Evolutionary conservation across 2,113 vertebrate genomes (phyloP), one percentile per base, ranked within the genome.

Genomic region (Pampusana beccarii): DNA sequence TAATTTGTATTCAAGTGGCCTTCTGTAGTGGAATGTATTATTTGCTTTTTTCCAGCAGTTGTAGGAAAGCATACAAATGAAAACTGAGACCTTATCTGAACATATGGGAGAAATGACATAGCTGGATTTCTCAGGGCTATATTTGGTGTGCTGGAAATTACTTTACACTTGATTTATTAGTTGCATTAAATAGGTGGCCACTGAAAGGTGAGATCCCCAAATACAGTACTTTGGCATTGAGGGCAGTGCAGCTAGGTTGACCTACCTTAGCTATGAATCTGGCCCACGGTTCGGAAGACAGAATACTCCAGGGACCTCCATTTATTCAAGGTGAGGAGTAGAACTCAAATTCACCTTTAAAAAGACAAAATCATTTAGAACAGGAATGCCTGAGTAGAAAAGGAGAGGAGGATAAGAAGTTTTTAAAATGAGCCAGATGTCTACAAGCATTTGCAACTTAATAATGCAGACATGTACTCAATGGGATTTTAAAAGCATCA

Each of bases 1-100:
- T 87, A 40, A 87, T 96, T 94, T 84, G n/a, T 65, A 86, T 90
- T 92, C 83, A 69, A 90, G 19, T 40, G 34, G 86, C 50, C 14
- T 94, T 78, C 34, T 73, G 5, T 66, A 79, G 31, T 28, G 60
- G 48, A 91, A 93, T 36, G 42, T 48, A 71, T 31, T 71, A 13
- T 78, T 93, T 83, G n/a, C 19, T 77, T 90, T 95, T 91, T 91
- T 80, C 26, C 40, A 75, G 54, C 15, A 77, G 44, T 24, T 57
- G 20, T 54, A 91, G 36, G 26, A 54, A 94, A 93, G 51, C 56
- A 77, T 65, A 78, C 51, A 67, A 93, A 93, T 78, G 20, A 86
- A 94, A 91, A 77, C 28, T 44, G 12, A n/a, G 54, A 62, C 31
- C 70, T 81, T 66, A 44, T 80, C 42, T 66, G 48, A 90, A 80